Conservation (phyloP, 2,888 invertebrate species). For the Margaritifera margaritifera region DNA sequence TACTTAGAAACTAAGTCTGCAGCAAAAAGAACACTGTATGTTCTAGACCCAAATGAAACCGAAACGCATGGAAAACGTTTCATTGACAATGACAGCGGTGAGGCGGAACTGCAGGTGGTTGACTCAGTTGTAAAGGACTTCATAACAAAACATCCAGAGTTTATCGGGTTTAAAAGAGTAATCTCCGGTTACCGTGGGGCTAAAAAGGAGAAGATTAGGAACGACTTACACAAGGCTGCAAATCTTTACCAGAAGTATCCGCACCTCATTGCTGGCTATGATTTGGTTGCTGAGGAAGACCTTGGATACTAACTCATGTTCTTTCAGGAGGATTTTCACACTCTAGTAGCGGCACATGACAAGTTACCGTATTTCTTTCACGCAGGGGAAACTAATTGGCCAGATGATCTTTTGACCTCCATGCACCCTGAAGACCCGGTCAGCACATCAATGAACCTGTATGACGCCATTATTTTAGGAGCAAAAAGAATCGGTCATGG, state of each 20-base stretch:
- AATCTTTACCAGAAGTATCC: conserved; percentile 22
- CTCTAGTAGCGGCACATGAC: conserved; percentile 2
- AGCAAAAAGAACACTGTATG: conserved; percentile 16
- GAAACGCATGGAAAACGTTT: conserved; percentile 15
- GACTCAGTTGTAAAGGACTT: conserved; percentile 16
- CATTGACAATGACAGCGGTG: conserved; percentile 17
- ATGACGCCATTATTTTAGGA: conserved; percentile 33
- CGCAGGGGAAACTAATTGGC: conserved; percentile 37
- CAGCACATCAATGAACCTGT: conserved; percentile 25
- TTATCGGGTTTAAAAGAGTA: conserved; percentile 32
- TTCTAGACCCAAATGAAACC: conserved; percentile 18
- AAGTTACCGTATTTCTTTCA: conserved; percentile 29
- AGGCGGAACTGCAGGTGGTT: conserved; percentile 14
- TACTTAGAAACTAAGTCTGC: conserved; percentile 27
- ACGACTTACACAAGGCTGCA: conserved; percentile 13
- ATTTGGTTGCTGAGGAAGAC: conserved; percentile 33
- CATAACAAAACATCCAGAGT: conserved; percentile 17
- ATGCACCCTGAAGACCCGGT: conserved; percentile 27
- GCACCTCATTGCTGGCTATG: conserved; percentile 26
- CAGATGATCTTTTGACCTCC: conserved; percentile 31
- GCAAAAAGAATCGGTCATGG: conserved; percentile 39
- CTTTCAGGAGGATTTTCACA: conserved; percentile 25
- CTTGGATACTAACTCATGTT: conserved; percentile 31
- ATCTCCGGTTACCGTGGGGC: conserved; percentile 16
- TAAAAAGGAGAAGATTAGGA: background rate